A percentile compares a stretch with the other conserved stretches of the same genome.
Conservation (phyloP, 2,888 invertebrate species). For the Troides aeacus region DNA sequence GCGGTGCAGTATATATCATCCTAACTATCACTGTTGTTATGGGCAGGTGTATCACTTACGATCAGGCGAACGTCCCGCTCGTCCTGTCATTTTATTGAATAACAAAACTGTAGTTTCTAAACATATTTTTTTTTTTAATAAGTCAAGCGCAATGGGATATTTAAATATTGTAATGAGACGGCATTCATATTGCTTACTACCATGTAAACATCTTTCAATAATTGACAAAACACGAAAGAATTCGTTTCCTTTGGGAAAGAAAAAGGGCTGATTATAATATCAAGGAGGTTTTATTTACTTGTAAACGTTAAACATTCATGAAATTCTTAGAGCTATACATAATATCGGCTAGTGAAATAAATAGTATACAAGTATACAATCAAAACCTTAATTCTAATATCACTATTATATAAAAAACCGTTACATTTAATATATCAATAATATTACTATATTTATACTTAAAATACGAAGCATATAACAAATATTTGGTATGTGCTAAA, state of each 20-base stretch:
- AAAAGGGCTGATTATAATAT: constrained; percentile 41
- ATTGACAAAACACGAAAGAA: background rate
- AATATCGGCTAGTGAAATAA: constrained; percentile 71
- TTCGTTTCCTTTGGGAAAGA: constrained; percentile 21
- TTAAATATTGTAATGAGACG: too few species aligned
- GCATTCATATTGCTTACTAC: too few species aligned
- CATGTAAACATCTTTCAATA: too few species aligned
- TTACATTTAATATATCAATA: constrained; percentile 44
- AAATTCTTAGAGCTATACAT: constrained; percentile 65
- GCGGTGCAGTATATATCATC: too few species aligned
- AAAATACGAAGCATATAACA: constrained; percentile 43
- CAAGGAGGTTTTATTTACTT: constrained; percentile 66
- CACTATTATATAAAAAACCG: constrained; percentile 69
- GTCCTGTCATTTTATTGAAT: too few species aligned
- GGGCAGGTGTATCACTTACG: too few species aligned
- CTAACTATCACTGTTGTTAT: too few species aligned
- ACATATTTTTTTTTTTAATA: too few species aligned
- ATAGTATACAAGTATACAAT: constrained; percentile 50
- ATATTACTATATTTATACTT: constrained; percentile 37
- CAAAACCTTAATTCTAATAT: constrained; percentile 73
- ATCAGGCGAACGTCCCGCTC: too few species aligned
- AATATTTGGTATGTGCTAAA: constrained; percentile 42
- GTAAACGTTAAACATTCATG: constrained; percentile 73
- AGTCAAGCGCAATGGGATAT: too few species aligned
- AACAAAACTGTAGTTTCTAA: too few species aligned